phyloP scores from a whole-genome alignment of 2,797 vertebrate genomes.

The Enteromius thamalakanensis region DNA sequence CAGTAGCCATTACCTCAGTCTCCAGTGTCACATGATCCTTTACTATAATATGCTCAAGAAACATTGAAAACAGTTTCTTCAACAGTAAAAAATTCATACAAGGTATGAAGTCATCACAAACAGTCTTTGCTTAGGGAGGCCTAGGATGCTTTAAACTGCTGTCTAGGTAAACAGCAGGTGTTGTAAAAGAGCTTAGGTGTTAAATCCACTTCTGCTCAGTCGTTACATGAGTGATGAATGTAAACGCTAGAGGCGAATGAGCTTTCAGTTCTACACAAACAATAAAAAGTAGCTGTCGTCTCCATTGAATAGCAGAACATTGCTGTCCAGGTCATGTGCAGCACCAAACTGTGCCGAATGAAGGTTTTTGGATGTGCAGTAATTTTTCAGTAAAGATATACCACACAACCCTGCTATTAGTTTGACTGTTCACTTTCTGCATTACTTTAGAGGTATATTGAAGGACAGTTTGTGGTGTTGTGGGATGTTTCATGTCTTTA shows the following conservation, averaged over 20 bases:
- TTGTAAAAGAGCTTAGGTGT: background rate
- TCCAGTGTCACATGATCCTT: background rate
- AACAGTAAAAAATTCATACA: background rate
- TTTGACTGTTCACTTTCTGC: constrained; percentile 7
- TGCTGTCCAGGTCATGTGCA: background rate
- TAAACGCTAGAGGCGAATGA: constrained; percentile 3
- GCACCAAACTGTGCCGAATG: background rate
- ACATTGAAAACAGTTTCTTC: background rate
- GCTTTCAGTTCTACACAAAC: background rate
- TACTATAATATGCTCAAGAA: background rate
- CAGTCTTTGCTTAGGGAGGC: background rate
- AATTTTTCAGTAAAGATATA: background rate
- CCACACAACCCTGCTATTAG: background rate
- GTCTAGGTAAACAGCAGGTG: constrained; percentile 5
- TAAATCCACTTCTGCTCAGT: background rate
- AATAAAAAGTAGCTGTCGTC: background rate
- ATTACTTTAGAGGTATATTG: constrained; percentile 46
- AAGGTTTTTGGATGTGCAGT: background rate
- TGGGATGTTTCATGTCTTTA: constrained; percentile 64
- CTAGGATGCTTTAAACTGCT: background rate
- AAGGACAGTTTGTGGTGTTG: constrained; percentile 67
- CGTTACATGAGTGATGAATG: constrained; percentile 21
- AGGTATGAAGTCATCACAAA: background rate
- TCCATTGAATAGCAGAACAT: background rate
- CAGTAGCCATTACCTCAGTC: background rate